A percentile compares a stretch with the other conserved stretches of the same genome.
phyloP scores from a whole-genome alignment of 2,113 vertebrate species.

The Marmota flaviventris region DNA sequence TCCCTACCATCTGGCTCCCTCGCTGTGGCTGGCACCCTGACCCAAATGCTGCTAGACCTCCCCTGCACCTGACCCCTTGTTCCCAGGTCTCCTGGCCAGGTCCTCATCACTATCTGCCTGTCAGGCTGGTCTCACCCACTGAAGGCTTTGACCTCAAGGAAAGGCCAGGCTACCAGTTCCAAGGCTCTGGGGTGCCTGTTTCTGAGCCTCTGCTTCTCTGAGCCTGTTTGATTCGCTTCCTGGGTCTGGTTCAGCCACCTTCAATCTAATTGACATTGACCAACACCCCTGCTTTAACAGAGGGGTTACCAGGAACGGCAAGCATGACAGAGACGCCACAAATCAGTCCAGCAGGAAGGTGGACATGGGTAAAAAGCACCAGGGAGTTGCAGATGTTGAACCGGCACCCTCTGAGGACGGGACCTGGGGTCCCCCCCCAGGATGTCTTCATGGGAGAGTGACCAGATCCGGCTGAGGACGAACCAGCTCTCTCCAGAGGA shows the following conservation, averaged over 20 bases:
- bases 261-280: background rate
- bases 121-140: background rate
- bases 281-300: background rate
- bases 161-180: background rate
- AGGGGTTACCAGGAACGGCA: background rate
- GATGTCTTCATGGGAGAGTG: background rate
- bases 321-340: background rate
- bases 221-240: background rate
- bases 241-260: background rate
- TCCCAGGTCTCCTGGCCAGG: background rate
- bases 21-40: rapidly evolving
- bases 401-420: background rate
- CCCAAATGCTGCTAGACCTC: rapidly evolving
- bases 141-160: background rate
- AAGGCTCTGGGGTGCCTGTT: background rate
- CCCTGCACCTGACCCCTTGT: no score
- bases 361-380: background rate
- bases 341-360: background rate
- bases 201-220: background rate
- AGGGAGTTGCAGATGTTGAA: background rate
- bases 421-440: background rate
- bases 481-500: no score
- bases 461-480: rapidly evolving
- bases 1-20: background rate
- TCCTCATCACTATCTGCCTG: background rate